A percentile compares a stretch with the other conserved stretches of the same genome.
phyloP scores from a whole-genome alignment of 2,888 invertebrate species.

The Gari tellinella region DNA sequence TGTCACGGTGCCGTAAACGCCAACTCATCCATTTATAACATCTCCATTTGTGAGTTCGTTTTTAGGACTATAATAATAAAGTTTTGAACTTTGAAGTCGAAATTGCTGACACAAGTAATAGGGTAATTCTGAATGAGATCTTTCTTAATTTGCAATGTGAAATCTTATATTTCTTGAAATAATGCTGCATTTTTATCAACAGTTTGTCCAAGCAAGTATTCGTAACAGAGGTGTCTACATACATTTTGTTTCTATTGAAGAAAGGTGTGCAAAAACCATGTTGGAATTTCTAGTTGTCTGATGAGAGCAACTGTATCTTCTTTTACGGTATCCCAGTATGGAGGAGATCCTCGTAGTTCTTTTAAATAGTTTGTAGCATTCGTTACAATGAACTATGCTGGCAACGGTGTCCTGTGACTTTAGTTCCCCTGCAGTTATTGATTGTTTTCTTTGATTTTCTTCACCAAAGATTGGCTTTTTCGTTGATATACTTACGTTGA shows the following conservation, averaged over 20 bases:
- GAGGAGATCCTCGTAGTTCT: constrained; percentile 42
- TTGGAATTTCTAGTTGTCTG: constrained; percentile 35
- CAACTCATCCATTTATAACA: too few relatives aligned
- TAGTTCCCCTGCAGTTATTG: constrained; percentile 29
- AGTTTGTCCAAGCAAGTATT: constrained; percentile 14
- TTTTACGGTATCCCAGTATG: constrained; percentile 41
- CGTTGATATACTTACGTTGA: constrained; percentile 27
- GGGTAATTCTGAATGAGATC: constrained; percentile 37
- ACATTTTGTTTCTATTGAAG: constrained; percentile 55
- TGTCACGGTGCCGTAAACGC: too few relatives aligned
- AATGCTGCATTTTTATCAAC: constrained; percentile 7
- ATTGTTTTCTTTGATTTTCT: constrained; percentile 20
- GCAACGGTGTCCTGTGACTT: constrained; percentile 11
- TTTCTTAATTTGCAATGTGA: constrained; percentile 22
- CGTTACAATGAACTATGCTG: constrained; percentile 10
- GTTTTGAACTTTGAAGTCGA: constrained; percentile 40
- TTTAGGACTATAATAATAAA: constrained; percentile 30
- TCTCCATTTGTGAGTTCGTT: too few relatives aligned
- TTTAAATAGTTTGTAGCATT: constrained; percentile 36
- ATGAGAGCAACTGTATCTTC: constrained; percentile 52
- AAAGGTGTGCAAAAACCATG: constrained; percentile 43
- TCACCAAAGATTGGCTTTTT: constrained; percentile 9
- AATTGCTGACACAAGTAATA: constrained; percentile 51
- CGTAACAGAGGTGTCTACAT: constrained; percentile 34
- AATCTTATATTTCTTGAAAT: constrained; percentile 8